Evolutionary conservation across 2,888 invertebrate species (phyloP), one percentile per base, ranked within the genome.

Genomic region (Hetaerina titia): DNA sequence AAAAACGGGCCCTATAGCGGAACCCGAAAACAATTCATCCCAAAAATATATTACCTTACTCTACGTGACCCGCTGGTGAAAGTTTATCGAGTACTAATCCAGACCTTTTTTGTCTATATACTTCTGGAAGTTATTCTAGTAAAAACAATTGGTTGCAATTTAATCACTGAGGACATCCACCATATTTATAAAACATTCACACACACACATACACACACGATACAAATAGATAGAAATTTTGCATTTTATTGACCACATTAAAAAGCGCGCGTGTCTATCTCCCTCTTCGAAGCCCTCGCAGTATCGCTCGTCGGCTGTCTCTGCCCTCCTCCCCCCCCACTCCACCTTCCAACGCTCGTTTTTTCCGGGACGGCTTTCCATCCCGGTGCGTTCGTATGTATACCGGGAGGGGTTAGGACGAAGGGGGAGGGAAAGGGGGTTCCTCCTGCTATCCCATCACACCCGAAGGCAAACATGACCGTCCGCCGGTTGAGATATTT

Each of bases 391-490:
- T 89, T 22, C 58, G 89, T 89, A 58, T 57, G 11, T 22, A 57
- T 58, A 58, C 57, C 57, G 89, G 57, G 89, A n/a, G n/a, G 58
- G 89, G 31, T 13, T 15, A 87, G 88, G 88, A 15, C 8, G 88
- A 25, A 45, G 22, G 56, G 69, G 45, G 56, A 88, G 57, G 17
- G 69, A 69, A 31, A 5, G 88, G 17, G 31, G 89, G 89, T 19
- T 89, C 89, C 89, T 89, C 89, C 89, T 89, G 89, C 89, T 63
- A 64, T 90, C 90, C 90, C 90, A 90, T 90, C 90, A 90, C 90
- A 90, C 19, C 90, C 90, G 63, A 90, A 90, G 90, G 90, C 90
- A 90, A 90, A 90, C 90, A 90, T 63, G 90, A 90, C 31, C 90
- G 64, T 64, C 45, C 89, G 89, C 89, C 89, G 45, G 89, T 89